A percentile compares a stretch with the other conserved stretches of the same genome.
Conservation (phyloP, 2,888 invertebrate genomes). For the Geophilus truncorum region DNA sequence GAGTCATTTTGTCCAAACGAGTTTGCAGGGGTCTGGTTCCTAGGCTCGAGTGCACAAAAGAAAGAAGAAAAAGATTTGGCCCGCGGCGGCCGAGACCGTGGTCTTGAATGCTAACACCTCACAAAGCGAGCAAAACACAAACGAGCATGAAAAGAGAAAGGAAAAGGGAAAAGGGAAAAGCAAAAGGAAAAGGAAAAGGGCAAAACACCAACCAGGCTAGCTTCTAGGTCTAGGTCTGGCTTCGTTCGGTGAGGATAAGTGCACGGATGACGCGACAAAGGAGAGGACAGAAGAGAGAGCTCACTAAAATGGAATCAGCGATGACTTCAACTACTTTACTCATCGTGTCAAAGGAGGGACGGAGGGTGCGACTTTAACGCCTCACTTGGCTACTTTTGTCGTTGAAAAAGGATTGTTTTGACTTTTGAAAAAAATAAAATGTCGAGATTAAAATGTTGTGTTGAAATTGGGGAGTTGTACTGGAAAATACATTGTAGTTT, state of each 20-base stretch:
- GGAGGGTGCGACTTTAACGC: too few species aligned
- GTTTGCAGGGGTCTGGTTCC: conserved; percentile 15
- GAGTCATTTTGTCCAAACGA: conserved; percentile 28
- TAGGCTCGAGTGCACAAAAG: neutral
- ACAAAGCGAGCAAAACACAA: conserved; percentile 2
- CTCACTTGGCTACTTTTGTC: too few species aligned
- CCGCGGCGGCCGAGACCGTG: neutral
- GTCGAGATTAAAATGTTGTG: too few species aligned
- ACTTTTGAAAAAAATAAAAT: too few species aligned
- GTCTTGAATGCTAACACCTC: neutral
- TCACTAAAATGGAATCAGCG: neutral
- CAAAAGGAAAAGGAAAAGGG: too few species aligned
- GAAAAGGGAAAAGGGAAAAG: too few species aligned
- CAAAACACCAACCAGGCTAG: neutral
- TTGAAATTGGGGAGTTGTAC: too few species aligned
- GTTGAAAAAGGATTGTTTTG: neutral
- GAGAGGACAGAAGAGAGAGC: too few species aligned
- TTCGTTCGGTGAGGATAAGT: neutral
- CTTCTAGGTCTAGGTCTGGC: neutral
- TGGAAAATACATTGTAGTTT: too few species aligned
- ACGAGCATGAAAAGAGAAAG: neutral
- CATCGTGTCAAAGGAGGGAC: neutral
- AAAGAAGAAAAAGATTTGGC: conserved; percentile 20
- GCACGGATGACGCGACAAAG: neutral
- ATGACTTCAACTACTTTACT: neutral